These are phyloP conservation scores for Cecropterus lyciades DNA, from an alignment of 1,140 invertebrate species.

Conservation along the genomic window DNA sequence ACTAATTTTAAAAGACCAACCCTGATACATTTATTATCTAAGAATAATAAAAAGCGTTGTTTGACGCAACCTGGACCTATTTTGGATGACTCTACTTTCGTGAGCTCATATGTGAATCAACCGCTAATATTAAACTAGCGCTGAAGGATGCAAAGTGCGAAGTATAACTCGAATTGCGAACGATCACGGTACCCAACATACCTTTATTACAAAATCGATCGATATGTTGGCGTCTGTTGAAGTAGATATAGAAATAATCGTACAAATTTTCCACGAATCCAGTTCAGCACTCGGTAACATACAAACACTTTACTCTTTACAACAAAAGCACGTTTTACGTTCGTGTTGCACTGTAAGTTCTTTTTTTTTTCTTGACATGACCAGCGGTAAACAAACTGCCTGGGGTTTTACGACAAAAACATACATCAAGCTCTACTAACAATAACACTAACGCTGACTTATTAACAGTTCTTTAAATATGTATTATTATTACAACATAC, in stretches of 20 bases:
- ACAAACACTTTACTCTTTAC: slow-evolving; percentile 25
- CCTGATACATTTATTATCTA: slow-evolving; percentile 44
- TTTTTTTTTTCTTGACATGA: neutral
- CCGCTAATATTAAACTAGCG: slow-evolving; percentile 63
- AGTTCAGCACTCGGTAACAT: slow-evolving; percentile 51
- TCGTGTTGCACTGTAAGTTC: neutral
- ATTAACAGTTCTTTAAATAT: no score
- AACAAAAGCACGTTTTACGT: neutral
- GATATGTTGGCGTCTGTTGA: slow-evolving; percentile 55
- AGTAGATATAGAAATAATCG: slow-evolving; percentile 63
- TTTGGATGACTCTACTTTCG: slow-evolving; percentile 59
- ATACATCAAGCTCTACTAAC: neutral
- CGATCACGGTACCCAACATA: slow-evolving; percentile 38
- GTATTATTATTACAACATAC: neutral
- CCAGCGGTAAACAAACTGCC: no score
- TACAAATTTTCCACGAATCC: slow-evolving; percentile 55
- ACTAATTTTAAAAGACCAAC: slow-evolving; percentile 21
- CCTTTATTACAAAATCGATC: slow-evolving; percentile 39
- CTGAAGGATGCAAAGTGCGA: slow-evolving; percentile 63
- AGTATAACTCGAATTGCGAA: slow-evolving; percentile 49
- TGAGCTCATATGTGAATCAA: slow-evolving; percentile 67
- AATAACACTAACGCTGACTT: neutral
- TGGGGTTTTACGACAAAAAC: no score
- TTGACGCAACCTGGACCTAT: slow-evolving; percentile 73
- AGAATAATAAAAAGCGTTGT: slow-evolving; percentile 56